These are phyloP conservation scores for Propsilocerus akamusi DNA, from an alignment of 1,140 invertebrate species.

Conservation along the genomic window DNA sequence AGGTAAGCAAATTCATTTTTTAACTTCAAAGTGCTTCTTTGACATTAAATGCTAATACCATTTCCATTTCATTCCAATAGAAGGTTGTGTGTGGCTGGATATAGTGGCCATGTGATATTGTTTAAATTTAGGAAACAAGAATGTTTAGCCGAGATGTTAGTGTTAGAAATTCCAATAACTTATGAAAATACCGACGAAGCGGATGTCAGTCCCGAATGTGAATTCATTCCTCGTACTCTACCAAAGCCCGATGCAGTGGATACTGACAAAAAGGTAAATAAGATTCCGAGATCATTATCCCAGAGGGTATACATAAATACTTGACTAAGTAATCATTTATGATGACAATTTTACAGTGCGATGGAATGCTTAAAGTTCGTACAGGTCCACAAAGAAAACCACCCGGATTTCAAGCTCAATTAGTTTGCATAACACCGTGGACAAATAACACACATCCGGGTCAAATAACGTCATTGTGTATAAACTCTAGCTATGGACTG, in stretches of 20 bases:
- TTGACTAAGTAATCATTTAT: constrained; percentile 18
- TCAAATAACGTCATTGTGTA: constrained; percentile 69
- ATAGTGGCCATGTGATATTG: constrained; percentile 79
- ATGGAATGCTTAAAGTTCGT: constrained; percentile 46
- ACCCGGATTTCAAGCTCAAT: constrained; percentile 84
- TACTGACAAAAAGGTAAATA: constrained; percentile 32
- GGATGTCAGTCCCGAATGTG: constrained; percentile 60
- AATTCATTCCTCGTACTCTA: constrained; percentile 44
- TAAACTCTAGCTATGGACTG: constrained; percentile 94
- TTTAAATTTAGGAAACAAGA: constrained; percentile 92
- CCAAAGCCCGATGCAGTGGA: constrained; percentile 33
- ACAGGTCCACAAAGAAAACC: constrained; percentile 59
- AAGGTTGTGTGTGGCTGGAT: constrained; percentile 73
- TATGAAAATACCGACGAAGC: constrained; percentile 62
- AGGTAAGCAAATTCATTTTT: constrained; percentile 18
- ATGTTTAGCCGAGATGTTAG: constrained; percentile 61
- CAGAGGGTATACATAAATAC: background rate
- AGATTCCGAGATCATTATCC: too few relatives aligned
- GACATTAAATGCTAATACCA: background rate
- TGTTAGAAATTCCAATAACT: constrained; percentile 73
- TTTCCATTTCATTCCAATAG: constrained; percentile 8
- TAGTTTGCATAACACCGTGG: constrained; percentile 81
- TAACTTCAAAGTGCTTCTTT: background rate
- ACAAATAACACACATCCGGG: constrained; percentile 59
- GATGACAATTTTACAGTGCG: constrained; percentile 29